phyloP scores from a whole-genome alignment of 2,888 invertebrate species.

The Polymixis lichenea region DNA sequence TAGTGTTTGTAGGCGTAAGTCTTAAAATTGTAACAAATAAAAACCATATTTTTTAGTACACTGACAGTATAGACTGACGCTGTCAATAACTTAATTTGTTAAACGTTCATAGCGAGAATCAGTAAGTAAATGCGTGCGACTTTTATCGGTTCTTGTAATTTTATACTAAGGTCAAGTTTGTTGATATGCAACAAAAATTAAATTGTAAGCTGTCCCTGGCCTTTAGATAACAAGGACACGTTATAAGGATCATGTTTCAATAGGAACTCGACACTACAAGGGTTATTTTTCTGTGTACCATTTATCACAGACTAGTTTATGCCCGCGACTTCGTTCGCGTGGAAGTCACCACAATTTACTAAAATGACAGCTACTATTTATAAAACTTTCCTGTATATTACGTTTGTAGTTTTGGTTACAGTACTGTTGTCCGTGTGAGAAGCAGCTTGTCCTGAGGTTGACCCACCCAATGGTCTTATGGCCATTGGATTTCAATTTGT shows the following conservation, averaged over 20 bases:
- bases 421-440: no score
- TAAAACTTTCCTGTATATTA: no score
- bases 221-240: constrained; percentile 53
- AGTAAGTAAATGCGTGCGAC: constrained; percentile 22
- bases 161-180: constrained; percentile 61
- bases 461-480: no score
- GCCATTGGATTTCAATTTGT: no score
- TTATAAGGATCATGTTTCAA: constrained; percentile 19
- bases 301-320: no score
- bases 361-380: no score
- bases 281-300: not conserved
- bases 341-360: no score
- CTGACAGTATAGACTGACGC: not conserved
- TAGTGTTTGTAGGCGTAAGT: not conserved
- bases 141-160: constrained; percentile 51
- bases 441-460: no score
- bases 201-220: constrained; percentile 44
- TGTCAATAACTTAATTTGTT: constrained; percentile 10
- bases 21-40: not conserved
- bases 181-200: constrained; percentile 53
- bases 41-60: not conserved
- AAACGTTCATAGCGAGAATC: not conserved
- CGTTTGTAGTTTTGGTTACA: no score
- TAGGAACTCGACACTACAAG: constrained; percentile 1
- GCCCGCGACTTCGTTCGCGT: no score